Conservation (phyloP, 2,888 invertebrate species). For the Morpho helenor region DNA sequence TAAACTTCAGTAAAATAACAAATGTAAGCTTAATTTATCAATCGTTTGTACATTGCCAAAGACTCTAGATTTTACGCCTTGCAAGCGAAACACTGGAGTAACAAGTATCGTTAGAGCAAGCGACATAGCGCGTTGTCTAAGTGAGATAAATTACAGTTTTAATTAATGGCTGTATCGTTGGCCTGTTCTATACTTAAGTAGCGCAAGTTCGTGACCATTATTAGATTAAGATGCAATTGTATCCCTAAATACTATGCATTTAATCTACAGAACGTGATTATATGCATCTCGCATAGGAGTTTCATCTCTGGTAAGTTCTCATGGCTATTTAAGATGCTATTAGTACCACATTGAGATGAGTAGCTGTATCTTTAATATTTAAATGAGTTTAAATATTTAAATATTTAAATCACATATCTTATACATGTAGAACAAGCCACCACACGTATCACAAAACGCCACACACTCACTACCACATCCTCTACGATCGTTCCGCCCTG, state of each 20-base stretch:
- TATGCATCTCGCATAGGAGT: no score
- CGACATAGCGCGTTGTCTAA: conserved; percentile 19
- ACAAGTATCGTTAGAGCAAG: conserved; percentile 24
- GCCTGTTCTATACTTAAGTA: conserved; percentile 6
- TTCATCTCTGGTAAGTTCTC: no score
- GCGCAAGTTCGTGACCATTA: not conserved
- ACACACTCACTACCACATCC: no score
- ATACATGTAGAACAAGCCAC: no score
- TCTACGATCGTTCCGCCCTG: no score
- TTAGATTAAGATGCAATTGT: not conserved
- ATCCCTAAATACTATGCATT: not conserved
- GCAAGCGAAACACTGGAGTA: conserved; percentile 19
- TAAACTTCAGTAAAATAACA: not conserved
- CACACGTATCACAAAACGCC: no score
- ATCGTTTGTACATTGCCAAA: conserved; percentile 1
- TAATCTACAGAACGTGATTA: no score
- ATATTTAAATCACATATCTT: no score
- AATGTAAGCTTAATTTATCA: not conserved
- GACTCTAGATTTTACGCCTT: conserved; percentile 14
- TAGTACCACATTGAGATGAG: no score
- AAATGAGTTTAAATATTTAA: no score
- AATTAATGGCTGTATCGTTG: conserved; percentile 26
- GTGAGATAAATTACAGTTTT: conserved; percentile 30
- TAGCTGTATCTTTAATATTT: no score
- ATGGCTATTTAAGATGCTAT: no score